Evolutionary conservation across 2,797 vertebrate genomes (phyloP).

Genomic region (Tangara arthus): DNA sequence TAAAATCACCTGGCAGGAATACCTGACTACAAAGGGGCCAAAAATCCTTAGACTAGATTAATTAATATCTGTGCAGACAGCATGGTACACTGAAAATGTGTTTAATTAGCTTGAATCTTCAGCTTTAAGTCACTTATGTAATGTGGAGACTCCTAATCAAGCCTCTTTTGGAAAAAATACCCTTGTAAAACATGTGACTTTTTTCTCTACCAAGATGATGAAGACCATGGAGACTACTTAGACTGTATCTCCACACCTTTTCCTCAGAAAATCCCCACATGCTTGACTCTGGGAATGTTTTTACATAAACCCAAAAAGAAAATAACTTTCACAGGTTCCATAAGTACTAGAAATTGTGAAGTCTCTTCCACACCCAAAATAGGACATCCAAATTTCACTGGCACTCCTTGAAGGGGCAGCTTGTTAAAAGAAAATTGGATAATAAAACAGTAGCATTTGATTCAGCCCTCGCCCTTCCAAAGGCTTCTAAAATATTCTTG

Average conservation of each 20-base stretch:
- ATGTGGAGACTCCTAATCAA: neutral
- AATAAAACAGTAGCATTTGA: slow-evolving; percentile 16
- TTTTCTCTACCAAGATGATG: neutral
- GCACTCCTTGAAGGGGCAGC: neutral
- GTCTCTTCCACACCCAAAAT: neutral
- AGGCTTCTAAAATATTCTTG: slow-evolving; percentile 10
- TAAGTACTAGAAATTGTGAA: neutral
- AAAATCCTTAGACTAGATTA: neutral
- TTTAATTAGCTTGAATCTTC: neutral
- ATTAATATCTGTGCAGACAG: neutral
- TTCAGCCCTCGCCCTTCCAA: neutral
- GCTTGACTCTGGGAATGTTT: neutral
- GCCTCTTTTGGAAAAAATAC: neutral
- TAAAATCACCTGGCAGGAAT: neutral
- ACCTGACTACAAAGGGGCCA: neutral
- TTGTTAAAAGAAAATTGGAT: slow-evolving; percentile 2
- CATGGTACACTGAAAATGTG: neutral
- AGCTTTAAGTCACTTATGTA: neutral
- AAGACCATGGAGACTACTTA: neutral
- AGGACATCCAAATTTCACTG: neutral
- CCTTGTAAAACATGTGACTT: neutral
- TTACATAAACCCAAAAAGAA: neutral
- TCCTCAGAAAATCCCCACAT: neutral
- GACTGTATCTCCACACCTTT: neutral
- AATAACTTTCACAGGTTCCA: slow-evolving; percentile 1